Percentiles rank a stretch among this genome's conserved stretches.
Evolutionary conservation across 2,888 invertebrate species (phyloP).

Genomic region (Euzophera pinguis): DNA sequence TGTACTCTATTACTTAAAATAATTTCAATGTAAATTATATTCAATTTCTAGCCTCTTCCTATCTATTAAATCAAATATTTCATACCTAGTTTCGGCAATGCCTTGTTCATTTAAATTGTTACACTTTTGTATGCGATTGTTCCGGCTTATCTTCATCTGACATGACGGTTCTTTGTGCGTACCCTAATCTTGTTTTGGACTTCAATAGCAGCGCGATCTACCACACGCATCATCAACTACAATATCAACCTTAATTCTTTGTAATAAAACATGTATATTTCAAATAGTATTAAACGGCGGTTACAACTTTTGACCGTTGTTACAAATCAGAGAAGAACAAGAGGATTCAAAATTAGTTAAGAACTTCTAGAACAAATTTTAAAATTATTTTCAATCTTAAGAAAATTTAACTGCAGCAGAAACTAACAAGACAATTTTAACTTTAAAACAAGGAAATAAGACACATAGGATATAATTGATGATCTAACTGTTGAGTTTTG

Average conservation of each 20-base stretch:
- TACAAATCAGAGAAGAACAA: neutral
- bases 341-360: neutral
- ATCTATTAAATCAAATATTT: no score
- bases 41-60: no score
- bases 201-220: neutral
- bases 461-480: neutral
- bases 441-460: neutral
- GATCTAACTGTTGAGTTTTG: neutral
- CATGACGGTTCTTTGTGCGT: constrained; percentile 10
- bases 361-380: neutral
- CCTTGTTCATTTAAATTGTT: neutral
- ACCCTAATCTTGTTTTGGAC: neutral
- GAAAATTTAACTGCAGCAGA: neutral
- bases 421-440: neutral
- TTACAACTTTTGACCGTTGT: no score
- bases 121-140: neutral
- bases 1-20: no score
- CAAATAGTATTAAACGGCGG: neutral
- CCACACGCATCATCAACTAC: neutral
- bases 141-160: constrained; percentile 9
- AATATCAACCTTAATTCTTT: neutral
- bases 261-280: neutral
- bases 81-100: neutral
- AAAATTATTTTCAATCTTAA: neutral
- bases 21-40: no score